These are phyloP conservation scores for Sterrhoptilus dennistouni DNA, from an alignment of 2,113 vertebrate genomes.

Conservation along the genomic window DNA sequence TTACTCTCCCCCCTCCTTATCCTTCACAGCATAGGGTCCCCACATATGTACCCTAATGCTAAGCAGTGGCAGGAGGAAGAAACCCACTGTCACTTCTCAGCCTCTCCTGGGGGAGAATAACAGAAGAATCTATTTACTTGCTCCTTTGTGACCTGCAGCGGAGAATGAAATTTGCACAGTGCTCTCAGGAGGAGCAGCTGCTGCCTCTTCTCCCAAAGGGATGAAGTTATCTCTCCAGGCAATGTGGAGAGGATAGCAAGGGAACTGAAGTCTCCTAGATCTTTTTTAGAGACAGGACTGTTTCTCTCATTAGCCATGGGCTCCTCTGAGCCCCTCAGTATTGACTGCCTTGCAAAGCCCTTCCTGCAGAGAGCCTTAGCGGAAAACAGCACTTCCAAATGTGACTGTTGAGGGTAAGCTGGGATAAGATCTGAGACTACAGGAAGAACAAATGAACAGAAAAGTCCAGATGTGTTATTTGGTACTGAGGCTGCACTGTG, in stretches of 20 bases:
- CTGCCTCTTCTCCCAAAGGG: background rate
- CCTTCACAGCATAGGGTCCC: background rate
- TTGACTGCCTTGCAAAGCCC: background rate
- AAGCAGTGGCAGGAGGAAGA: background rate
- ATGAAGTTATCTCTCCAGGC: background rate
- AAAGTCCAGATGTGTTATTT: background rate
- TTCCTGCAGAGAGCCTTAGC: background rate
- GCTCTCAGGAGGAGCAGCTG: background rate
- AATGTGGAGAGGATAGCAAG: background rate
- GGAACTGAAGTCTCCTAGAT: background rate
- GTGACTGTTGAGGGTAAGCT: background rate
- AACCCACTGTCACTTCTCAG: background rate
- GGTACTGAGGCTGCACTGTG: background rate
- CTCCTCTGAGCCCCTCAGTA: background rate
- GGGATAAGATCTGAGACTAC: background rate
- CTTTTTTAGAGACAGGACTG: background rate
- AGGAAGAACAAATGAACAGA: background rate
- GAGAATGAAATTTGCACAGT: background rate
- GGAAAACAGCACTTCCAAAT: background rate
- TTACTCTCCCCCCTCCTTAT: background rate
- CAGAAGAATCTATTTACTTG: background rate
- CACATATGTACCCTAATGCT: rapidly evolving
- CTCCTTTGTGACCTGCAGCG: background rate
- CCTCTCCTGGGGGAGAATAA: background rate
- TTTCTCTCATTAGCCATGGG: background rate